These are phyloP conservation scores for Heliconius hermathena DNA, from an alignment of 1,140 invertebrate genomes.

Conservation along the genomic window DNA sequence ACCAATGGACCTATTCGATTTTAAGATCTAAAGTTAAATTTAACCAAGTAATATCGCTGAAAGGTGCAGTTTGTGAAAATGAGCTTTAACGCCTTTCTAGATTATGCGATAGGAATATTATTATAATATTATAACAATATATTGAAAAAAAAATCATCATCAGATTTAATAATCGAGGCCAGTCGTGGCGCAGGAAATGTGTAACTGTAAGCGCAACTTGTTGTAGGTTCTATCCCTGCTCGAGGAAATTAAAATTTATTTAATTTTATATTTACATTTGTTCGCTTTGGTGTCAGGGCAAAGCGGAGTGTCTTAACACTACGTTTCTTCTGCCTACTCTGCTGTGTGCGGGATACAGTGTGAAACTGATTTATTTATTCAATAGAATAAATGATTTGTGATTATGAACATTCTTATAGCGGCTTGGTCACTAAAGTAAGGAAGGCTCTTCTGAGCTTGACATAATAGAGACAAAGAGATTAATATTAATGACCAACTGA, in stretches of 20 bases:
- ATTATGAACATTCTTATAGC: neutral
- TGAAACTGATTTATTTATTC: neutral
- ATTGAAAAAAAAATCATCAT: no score
- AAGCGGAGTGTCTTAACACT: no score
- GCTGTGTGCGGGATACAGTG: no score
- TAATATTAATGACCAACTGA: conserved; percentile 12
- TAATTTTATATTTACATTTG: no score
- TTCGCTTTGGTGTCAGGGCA: no score
- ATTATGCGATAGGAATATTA: neutral
- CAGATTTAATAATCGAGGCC: no score
- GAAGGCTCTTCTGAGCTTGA: conserved; percentile 2
- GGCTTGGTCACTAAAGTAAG: neutral
- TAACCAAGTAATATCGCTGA: conserved; percentile 6
- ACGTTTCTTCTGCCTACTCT: no score
- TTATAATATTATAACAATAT: no score
- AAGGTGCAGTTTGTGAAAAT: conserved; percentile 5
- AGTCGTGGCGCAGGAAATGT: no score
- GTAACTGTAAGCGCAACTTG: neutral
- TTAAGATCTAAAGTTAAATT: conserved; percentile 14
- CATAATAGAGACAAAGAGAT: conserved; percentile 1
- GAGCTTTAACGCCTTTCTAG: neutral
- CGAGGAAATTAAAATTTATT: neutral
- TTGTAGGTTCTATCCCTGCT: neutral
- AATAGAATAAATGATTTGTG: neutral
- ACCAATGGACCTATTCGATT: conserved; percentile 9